Evolutionary conservation across 2,797 vertebrate genomes (phyloP).

Genomic region (Macroramphosus scolopax): DNA sequence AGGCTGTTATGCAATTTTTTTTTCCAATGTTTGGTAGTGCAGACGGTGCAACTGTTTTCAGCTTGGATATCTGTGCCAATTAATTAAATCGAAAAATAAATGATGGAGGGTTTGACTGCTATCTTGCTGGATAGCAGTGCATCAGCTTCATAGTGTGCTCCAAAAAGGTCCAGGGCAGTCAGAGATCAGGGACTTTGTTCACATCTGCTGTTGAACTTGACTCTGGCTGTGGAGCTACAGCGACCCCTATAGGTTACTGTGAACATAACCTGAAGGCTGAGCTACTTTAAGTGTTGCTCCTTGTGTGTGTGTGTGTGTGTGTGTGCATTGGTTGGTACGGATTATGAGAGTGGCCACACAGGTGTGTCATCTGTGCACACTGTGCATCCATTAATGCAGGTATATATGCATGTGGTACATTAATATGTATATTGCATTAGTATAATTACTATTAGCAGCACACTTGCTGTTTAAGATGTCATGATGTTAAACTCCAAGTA

Average conservation of each 20-base stretch:
- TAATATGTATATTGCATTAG: too few species aligned
- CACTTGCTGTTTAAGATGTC: too few species aligned
- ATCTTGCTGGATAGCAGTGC: conserved; percentile 1
- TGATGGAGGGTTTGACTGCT: conserved; percentile 9
- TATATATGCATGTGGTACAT: conserved; percentile 15
- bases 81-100: conserved; percentile 4
- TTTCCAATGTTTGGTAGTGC: too few species aligned
- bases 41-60: too few species aligned
- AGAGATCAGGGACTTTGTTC: conserved; percentile 50
- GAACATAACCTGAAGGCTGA: too few species aligned
- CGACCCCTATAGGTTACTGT: conserved; percentile 70
- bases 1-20: too few species aligned
- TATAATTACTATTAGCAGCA: too few species aligned
- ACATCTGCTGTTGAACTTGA: conserved; percentile 39
- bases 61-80: not conserved
- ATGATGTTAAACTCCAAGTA: too few species aligned
- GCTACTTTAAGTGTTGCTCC: not conserved
- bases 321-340: not conserved
- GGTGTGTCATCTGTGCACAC: not conserved
- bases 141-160: conserved; percentile 22
- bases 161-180: conserved; percentile 36
- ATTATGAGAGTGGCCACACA: conserved; percentile 1
- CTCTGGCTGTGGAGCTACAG: conserved; percentile 56
- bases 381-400: conserved; percentile 1
- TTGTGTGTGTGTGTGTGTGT: conserved; percentile 1